phyloP scores from a whole-genome alignment of 2,888 invertebrate genomes.

The Drosophila prostipennis region DNA sequence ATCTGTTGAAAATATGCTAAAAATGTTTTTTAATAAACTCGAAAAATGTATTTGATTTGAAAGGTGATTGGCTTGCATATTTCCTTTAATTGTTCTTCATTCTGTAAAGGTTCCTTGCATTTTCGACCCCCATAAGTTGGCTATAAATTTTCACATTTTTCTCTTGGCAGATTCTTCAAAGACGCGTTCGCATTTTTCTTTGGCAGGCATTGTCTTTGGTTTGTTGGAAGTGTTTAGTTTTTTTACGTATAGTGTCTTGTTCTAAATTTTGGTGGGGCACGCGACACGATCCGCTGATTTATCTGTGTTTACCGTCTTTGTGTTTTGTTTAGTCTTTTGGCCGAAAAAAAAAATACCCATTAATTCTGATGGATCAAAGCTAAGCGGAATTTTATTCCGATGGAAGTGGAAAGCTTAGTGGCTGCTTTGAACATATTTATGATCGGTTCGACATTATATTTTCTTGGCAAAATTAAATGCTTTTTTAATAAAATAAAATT shows the following conservation, averaged over 20 bases:
- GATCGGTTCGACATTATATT: constrained; percentile 21
- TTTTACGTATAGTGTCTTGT: constrained; percentile 23
- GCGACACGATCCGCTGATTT: constrained; percentile 68
- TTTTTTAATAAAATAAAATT: constrained; percentile 41
- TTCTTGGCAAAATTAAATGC: constrained; percentile 29
- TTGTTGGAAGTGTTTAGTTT: constrained; percentile 16
- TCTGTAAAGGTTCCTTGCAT: background rate
- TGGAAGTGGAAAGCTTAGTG: constrained; percentile 24
- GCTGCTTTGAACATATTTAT: constrained; percentile 43
- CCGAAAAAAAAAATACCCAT: constrained; percentile 5
- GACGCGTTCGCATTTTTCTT: constrained; percentile 11
- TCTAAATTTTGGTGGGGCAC: constrained; percentile 50
- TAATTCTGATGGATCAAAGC: constrained; percentile 38
- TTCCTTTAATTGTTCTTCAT: constrained; percentile 14
- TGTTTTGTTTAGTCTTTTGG: constrained; percentile 11
- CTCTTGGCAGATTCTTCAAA: constrained; percentile 30
- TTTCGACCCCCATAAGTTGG: constrained; percentile 34
- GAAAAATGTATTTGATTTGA: background rate
- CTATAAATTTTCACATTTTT: constrained; percentile 60
- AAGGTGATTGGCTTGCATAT: background rate
- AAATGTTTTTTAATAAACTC: background rate
- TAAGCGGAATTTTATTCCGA: constrained; percentile 23
- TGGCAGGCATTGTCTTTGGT: constrained; percentile 37
- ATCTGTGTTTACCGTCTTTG: constrained; percentile 54
- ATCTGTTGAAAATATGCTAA: constrained; percentile 5